Base-by-base conservation (phyloP, 2,797 vertebrate species). In the Arrhamphus sclerolepis region DNA sequence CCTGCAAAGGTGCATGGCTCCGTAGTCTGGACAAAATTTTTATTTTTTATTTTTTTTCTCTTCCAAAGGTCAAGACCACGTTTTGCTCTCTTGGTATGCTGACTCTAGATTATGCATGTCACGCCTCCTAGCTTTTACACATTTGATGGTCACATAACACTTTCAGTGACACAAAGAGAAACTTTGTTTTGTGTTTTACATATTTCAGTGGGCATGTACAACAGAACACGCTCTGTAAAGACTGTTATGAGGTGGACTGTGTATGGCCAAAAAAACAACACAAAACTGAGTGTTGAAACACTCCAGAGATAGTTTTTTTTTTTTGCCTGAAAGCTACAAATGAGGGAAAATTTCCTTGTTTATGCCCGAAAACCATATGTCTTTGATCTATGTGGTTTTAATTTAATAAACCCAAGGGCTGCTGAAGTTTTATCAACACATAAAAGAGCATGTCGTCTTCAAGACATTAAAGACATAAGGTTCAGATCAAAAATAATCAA, bases 231-330 rank as follows among this genome's bases (percentile, higher is more conserved):
- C 46, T 54, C 39, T 58, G 51, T 21, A 34, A 66, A 68, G 26
- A 70, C n/a, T 21, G 16, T 28, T 69, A 21, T 49, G 21, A 19
- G 69, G 19, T n/a, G 69, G 49, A 72, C 46, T 77, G 53, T 77
- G 53, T 66, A 56, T 50, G 39, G 40, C 28, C 29, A 18, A 40
- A 46, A 48, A 43, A n/a, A 24, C 62, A 19, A 13, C 7, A 20
- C 3, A n/a, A 8, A 43, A 43, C 1, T 3, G 2, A 4, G 2
- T 14, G 7, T 2, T 29, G 28, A 38, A 11, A n/a, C n/a, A 26
- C 24, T 26, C 6, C 24, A 26, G 24, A 26, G 24, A 26, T 26
- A 26, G n/a, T n/a, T n/a, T n/a, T n/a, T n/a, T n/a, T n/a, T 26
- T 16, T 14, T 38, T 14, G 11, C 14, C 29, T 7, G 8, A 29